Conservation (phyloP, 2,797 vertebrate species). For the Poeciliopsis gracilis region DNA sequence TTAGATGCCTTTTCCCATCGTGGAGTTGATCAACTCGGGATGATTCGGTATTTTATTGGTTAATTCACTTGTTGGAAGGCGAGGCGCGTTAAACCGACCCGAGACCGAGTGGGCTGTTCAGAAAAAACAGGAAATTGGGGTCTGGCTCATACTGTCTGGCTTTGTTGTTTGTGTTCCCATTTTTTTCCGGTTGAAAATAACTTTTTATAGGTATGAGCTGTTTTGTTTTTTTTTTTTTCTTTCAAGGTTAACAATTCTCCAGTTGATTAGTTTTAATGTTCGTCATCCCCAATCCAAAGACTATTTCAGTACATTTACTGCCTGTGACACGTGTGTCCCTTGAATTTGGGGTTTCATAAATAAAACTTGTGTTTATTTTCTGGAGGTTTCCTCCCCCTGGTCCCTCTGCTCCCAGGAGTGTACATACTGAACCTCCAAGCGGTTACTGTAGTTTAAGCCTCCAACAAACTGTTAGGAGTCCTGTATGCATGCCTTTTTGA, state of each 20-base stretch:
- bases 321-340: constrained; percentile 23
- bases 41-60: no score
- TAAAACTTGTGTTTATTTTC: constrained; percentile 63
- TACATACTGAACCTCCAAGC: constrained; percentile 2
- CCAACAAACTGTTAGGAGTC: not conserved
- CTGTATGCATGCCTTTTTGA: not conserved
- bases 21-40: not conserved
- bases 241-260: not conserved
- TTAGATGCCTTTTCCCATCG: not conserved
- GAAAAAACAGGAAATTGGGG: constrained; percentile 54
- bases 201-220: not conserved
- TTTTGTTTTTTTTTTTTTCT: not conserved
- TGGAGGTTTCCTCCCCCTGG: not conserved
- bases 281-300: not conserved
- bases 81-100: constrained; percentile 1
- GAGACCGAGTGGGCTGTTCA: constrained; percentile 22
- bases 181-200: constrained; percentile 4
- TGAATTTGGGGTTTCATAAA: constrained; percentile 47
- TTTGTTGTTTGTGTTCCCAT: constrained; percentile 29
- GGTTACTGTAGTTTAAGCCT: constrained; percentile 19
- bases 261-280: not conserved
- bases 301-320: constrained; percentile 19
- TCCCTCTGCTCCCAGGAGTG: constrained; percentile 19
- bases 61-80: constrained; percentile 7
- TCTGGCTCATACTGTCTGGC: constrained; percentile 37